These are phyloP conservation scores for Acanthosepion esculentum DNA, from an alignment of 2,888 invertebrate species.

Conservation along the genomic window DNA sequence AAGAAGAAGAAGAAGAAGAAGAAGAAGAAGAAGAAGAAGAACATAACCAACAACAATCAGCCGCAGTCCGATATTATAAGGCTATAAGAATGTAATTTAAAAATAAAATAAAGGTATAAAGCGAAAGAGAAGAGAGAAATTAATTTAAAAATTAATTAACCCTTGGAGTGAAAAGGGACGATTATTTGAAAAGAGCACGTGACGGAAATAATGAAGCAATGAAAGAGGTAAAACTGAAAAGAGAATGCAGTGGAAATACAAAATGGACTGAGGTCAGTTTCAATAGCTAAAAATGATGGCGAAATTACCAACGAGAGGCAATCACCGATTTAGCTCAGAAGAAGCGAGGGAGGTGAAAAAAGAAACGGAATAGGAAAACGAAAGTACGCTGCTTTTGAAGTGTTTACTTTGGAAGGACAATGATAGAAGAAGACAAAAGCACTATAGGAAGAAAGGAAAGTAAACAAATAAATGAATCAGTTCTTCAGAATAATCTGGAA, in stretches of 20 bases:
- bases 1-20: no score
- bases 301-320: background rate
- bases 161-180: no score
- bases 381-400: background rate
- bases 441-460: background rate
- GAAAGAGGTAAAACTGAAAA: background rate
- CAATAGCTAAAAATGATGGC: background rate
- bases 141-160: no score
- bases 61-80: no score
- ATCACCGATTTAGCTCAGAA: background rate
- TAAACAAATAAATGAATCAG: background rate
- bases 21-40: no score
- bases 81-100: no score
- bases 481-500: background rate
- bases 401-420: background rate
- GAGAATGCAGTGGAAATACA: background rate
- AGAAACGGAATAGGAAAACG: background rate
- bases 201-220: background rate
- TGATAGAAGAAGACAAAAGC: background rate
- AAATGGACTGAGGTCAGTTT: background rate
- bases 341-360: background rate
- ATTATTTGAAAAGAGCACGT: no score
- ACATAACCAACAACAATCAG: no score
- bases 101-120: no score
- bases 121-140: no score